Evolutionary conservation across 2,113 vertebrate genomes (phyloP).

Genomic region (Fregata magnificens): DNA sequence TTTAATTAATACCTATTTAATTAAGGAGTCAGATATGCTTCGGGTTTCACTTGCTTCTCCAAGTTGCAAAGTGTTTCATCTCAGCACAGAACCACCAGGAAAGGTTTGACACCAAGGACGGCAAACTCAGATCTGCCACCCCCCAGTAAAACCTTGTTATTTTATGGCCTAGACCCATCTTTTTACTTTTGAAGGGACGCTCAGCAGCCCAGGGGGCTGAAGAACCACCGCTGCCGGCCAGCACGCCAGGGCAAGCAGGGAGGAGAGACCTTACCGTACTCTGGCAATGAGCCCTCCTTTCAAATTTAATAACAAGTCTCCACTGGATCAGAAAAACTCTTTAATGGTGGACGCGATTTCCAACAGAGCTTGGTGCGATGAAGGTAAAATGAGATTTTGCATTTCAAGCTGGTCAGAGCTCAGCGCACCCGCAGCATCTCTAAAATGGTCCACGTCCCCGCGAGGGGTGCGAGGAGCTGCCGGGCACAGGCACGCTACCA

Average conservation of each 20-base stretch:
- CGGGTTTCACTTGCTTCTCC: conserved; percentile 22
- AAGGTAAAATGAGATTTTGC: background rate
- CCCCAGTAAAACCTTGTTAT: background rate
- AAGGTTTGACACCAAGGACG: background rate
- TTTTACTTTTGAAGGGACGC: background rate
- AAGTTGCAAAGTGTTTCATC: conserved; percentile 4
- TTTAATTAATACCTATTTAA: conserved; percentile 62
- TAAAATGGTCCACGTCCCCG: fast-evolving
- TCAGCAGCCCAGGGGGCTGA: background rate
- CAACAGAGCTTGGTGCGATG: background rate
- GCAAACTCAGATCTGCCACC: background rate
- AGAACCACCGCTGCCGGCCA: background rate
- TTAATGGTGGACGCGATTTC: background rate
- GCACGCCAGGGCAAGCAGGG: background rate
- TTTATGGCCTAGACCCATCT: background rate
- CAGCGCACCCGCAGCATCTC: background rate
- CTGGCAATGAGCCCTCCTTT: background rate
- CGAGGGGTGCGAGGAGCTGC: background rate
- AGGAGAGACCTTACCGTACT: background rate
- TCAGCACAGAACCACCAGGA: background rate
- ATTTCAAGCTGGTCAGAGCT: background rate
- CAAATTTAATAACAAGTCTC: background rate
- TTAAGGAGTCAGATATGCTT: conserved; percentile 52
- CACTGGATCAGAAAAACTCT: background rate
- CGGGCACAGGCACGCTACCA: background rate